phyloP scores from a whole-genome alignment of 2,888 invertebrate species.

The Cerceris rybyensis region DNA sequence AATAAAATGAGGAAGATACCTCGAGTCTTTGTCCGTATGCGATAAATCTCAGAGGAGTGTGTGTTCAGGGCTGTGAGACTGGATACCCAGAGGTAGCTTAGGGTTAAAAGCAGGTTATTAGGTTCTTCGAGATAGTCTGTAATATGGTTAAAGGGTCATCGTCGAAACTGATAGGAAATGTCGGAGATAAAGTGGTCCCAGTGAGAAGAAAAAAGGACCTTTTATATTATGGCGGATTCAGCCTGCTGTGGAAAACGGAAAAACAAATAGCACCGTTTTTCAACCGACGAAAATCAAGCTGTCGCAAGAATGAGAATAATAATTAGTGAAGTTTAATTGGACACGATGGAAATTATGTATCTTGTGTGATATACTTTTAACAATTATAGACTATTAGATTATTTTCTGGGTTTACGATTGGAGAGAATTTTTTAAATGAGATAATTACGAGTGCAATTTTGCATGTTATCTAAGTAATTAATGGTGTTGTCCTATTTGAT shows the following conservation, averaged over 20 bases:
- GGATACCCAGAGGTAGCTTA: slow-evolving; percentile 9
- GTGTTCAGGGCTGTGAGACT: background rate
- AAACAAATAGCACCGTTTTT: background rate
- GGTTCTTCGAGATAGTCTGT: slow-evolving; percentile 71
- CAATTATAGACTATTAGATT: too few relatives aligned
- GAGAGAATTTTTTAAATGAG: too few relatives aligned
- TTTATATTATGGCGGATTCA: background rate
- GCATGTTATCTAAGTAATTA: too few relatives aligned
- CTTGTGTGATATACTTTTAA: too few relatives aligned
- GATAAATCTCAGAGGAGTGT: background rate
- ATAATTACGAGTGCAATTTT: too few relatives aligned
- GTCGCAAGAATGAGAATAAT: too few relatives aligned
- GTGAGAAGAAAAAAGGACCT: background rate
- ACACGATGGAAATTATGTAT: too few relatives aligned
- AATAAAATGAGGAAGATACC: background rate
- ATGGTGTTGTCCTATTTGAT: too few relatives aligned
- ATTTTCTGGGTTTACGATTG: too few relatives aligned
- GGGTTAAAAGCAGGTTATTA: slow-evolving; percentile 68
- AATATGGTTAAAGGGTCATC: slow-evolving; percentile 65
- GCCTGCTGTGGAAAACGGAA: background rate
- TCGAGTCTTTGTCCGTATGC: background rate
- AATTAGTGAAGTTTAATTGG: too few relatives aligned
- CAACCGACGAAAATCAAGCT: too few relatives aligned
- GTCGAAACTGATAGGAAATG: slow-evolving; percentile 2
- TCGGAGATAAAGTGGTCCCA: slow-evolving; percentile 16